Evolutionary conservation across 2,888 invertebrate genomes (phyloP), one percentile per base, ranked within the genome.

Genomic region (Eupithecia abbreviata): DNA sequence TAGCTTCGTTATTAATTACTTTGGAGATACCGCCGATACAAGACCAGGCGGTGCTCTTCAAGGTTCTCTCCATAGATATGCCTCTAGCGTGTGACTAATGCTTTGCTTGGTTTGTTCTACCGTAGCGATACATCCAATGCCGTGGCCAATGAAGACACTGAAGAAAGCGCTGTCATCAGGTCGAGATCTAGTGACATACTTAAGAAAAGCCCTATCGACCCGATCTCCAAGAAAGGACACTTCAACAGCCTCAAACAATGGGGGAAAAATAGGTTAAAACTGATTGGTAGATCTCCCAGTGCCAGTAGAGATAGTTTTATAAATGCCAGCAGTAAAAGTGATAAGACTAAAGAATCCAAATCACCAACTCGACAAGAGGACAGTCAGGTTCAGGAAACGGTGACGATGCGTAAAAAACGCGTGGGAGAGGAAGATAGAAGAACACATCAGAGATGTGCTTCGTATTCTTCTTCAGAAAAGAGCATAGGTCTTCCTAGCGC

Each of bases 221-320:
- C 91, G 69, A 86, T 91, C 73, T 88, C 89, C 77, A 95, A 95
- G 87, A 95, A 95, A 81, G 96, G 97, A 70, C 97, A 97, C 87
- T 97, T 98, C 90, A 97, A 97, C 90, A 97, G 97, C 45, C 92
- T 98, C 76, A 98, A 97, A 90, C 97, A 97, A 88, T 98, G 98
- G 98, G 97, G 98, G 76, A 97, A 97, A 88, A 97, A 96, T 85
- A 96, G 97, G 83, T 95, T 98, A 88, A 96, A 96, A 89, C 95
- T 97, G 87, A 97, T 98, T 86, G 97, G 97, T 84, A 96, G 96
- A 90, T 96, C 96, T 77, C 94, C 95, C 42, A 96, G 96, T 83
- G 91, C 94, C 73, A 96, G 96, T 89, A 94, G 91, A 91, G 96
- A 93, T 86, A 93, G 90, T 85, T 92, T 93, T 84, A 92, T 90